Evolutionary conservation across 2,797 vertebrate species (phyloP), one percentile per base, ranked within the genome.

Genomic region (Cyclopterus lumpus): DNA sequence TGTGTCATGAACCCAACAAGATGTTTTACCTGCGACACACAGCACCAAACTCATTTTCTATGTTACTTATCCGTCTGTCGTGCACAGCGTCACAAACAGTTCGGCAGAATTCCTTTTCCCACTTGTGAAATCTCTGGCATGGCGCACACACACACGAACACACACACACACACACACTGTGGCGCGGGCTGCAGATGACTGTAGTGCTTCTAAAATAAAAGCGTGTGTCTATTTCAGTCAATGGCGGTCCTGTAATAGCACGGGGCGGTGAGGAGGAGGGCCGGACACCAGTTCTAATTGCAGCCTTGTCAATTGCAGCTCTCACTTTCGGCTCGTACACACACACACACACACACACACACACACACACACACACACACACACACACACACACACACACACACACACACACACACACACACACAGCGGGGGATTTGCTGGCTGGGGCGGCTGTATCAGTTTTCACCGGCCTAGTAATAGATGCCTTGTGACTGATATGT

Each of bases 241-340:
- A 66, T 36, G 67, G 74, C 57, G 62, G 86, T 86, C 75, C 75
- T 78, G 79, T 79, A 91, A 89, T 90, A 88, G 89, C 74, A 80
- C 83, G 18, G 80, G 84, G 84, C 80, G 44, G 82, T 76, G 86
- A 79, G 69, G 67, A 79, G 88, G 86, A 86, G 80, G 82, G 81
- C 70, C 80, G 64, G 76, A 79, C 83, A 63, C 74, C 34, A 64
- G 71, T 59, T 67, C 79, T 90, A 92, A 92, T 91, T 91, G 86
- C 84, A 90, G 86, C 86, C 85, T 88, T 89, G 84, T 89, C 84
- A 88, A 77, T 87, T 87, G 77, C 81, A 85, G 78, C 82, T 88
- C 84, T 88, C 66, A 83, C 72, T 87, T 77, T 85, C 73, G 54
- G 3, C 63, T 48, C 32, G 22, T 24, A 38, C 38, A 38, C 38